Evolutionary conservation across 1,140 invertebrate species (phyloP), one percentile per base, ranked within the genome.

Genomic region (Drosophila tristis): DNA sequence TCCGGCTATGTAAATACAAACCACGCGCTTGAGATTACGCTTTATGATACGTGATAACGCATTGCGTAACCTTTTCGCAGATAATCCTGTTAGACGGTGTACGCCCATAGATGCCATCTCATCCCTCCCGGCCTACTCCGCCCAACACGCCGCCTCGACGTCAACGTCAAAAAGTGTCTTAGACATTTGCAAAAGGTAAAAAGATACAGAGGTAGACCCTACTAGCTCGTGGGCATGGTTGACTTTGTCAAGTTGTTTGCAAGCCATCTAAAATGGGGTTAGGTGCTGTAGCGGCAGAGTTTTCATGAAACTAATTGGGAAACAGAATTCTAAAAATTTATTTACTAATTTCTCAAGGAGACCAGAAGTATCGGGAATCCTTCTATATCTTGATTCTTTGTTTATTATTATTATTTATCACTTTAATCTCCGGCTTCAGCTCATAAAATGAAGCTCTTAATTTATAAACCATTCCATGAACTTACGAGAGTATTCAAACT

Each of bases 41-140:
- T 87, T 87, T 87, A 87, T 87, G 84, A 89, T 89, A 87, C 84
- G 84, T 87, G 84, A 87, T 87, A 87, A 84, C 84, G 84, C 84
- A 87, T 87, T 82, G 79, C 84, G 79, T 89, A 87, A 84, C 82
- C 82, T 82, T 82, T 87, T 87, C 79, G 58, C 73, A 89, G 84
- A 89, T 89, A 89, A 89, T 87, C 82, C 71, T 65, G 82, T 87
- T 82, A 87, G 72, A 66, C 76, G 59, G 65, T 49, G 67, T 56
- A 71, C 48, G 60, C 57, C 76, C 62, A 58, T 49, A 57, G 47
- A 31, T 31, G 31, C 31, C 31, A 31, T 9, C 31, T 31, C 31
- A 31, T 9, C 59, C 29, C n/a, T 5, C 26, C 25, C n/a, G 16
- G 60, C 35, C 39, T 59, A 26, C 3, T n/a, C 16, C 2, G 2